phyloP scores from a whole-genome alignment of 2,888 invertebrate species.

The Tetragnatha montana region DNA sequence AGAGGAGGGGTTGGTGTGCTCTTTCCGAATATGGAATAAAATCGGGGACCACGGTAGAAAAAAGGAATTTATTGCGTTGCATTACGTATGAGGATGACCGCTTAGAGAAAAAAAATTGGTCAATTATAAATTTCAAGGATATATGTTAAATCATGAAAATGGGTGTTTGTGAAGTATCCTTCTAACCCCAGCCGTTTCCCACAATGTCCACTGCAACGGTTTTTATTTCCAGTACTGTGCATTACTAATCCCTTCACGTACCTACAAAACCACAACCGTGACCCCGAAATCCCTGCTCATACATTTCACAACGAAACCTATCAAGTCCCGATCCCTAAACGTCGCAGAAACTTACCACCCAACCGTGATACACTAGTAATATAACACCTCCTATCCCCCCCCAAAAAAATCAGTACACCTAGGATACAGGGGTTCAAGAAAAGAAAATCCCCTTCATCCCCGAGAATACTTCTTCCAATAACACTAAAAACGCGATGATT shows the following conservation, averaged over 20 bases:
- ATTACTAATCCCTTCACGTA: neutral
- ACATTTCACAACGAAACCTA: conserved; percentile 15
- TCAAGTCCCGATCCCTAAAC: neutral
- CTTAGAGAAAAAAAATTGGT: too few relatives aligned
- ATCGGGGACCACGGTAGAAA: too few relatives aligned
- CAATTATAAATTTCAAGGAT: too few relatives aligned
- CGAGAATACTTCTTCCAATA: neutral
- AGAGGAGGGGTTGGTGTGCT: too few relatives aligned
- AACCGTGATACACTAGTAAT: neutral
- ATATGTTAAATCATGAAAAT: too few relatives aligned
- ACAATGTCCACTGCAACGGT: too few relatives aligned
- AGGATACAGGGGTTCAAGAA: neutral
- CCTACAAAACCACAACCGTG: neutral
- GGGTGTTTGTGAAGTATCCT: too few relatives aligned
- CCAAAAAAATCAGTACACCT: neutral
- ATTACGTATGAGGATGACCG: too few relatives aligned
- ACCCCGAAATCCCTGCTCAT: neutral
- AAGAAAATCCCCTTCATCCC: neutral
- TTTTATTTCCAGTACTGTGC: too few relatives aligned
- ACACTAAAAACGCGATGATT: conserved; percentile 7
- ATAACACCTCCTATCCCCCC: neutral
- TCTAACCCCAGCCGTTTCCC: too few relatives aligned
- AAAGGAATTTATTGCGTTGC: too few relatives aligned
- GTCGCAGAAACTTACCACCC: neutral
- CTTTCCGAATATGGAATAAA: too few relatives aligned